phyloP scores from a whole-genome alignment of 2,888 invertebrate genomes.

The Heteromyza rotundicornis region DNA sequence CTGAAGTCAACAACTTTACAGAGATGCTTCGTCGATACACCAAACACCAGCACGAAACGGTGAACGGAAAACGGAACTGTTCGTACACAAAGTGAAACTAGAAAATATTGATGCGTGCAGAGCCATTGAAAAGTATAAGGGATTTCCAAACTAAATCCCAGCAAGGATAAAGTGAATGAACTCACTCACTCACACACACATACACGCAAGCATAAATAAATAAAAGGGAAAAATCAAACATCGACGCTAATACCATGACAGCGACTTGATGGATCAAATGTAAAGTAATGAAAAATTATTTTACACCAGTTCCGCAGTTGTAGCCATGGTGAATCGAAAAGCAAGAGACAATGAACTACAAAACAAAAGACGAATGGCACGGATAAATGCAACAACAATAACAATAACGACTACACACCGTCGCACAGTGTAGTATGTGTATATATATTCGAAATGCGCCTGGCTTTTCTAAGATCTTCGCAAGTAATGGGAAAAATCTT shows the following conservation, averaged over 20 bases:
- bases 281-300: constrained; percentile 2
- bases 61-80: no score
- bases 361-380: neutral
- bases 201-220: neutral
- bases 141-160: no score
- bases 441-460: neutral
- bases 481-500: neutral
- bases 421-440: no score
- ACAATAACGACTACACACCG: neutral
- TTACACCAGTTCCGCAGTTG: no score
- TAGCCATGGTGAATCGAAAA: no score
- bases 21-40: no score
- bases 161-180: neutral
- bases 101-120: no score
- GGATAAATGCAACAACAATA: neutral
- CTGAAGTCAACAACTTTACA: no score
- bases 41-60: no score
- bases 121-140: no score
- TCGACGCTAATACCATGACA: constrained; percentile 1
- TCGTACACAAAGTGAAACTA: no score
- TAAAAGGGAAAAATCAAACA: neutral
- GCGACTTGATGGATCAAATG: neutral
- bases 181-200: neutral
- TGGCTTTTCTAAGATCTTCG: neutral
- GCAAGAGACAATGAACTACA: neutral